A percentile compares a stretch with the other conserved stretches of the same genome.
Conservation (phyloP, 2,113 vertebrate genomes). For the Osmerus mordax region DNA sequence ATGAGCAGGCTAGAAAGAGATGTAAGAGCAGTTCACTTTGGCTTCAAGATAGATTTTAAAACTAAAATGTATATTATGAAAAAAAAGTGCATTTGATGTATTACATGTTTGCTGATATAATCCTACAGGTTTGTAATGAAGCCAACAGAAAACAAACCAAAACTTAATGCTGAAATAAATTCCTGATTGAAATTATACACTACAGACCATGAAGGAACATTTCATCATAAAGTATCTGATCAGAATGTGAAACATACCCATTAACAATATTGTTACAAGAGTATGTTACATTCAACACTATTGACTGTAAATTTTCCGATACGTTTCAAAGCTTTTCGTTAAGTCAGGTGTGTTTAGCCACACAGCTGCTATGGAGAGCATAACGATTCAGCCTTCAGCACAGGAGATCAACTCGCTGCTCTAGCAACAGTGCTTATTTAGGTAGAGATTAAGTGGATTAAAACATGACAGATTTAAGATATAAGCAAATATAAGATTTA, state of each 20-base stretch:
- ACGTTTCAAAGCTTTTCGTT: background rate
- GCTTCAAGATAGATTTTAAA: constrained; percentile 34
- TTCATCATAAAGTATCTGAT: too few relatives aligned
- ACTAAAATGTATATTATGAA: constrained; percentile 26
- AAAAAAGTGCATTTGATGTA: constrained; percentile 50
- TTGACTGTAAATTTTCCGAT: background rate
- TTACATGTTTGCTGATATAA: constrained; percentile 15
- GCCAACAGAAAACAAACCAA: background rate
- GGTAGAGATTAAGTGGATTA: too few relatives aligned
- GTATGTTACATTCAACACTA: too few relatives aligned
- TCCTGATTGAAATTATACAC: too few relatives aligned
- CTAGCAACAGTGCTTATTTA: too few relatives aligned
- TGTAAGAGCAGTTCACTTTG: constrained; percentile 61
- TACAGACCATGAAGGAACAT: too few relatives aligned
- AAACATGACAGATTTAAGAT: too few relatives aligned
- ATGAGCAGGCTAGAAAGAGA: constrained; percentile 3
- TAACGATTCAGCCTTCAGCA: too few relatives aligned
- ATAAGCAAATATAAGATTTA: too few relatives aligned
- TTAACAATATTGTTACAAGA: too few relatives aligned
- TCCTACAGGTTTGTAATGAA: background rate
- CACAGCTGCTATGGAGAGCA: background rate
- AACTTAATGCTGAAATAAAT: background rate
- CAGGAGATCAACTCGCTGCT: too few relatives aligned
- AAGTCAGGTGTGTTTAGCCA: constrained; percentile 26
- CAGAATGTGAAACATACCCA: too few relatives aligned